A percentile compares a stretch with the other conserved stretches of the same genome.
Conservation (phyloP, 2,888 invertebrate genomes). For the Cosmorhoe ocellata region DNA sequence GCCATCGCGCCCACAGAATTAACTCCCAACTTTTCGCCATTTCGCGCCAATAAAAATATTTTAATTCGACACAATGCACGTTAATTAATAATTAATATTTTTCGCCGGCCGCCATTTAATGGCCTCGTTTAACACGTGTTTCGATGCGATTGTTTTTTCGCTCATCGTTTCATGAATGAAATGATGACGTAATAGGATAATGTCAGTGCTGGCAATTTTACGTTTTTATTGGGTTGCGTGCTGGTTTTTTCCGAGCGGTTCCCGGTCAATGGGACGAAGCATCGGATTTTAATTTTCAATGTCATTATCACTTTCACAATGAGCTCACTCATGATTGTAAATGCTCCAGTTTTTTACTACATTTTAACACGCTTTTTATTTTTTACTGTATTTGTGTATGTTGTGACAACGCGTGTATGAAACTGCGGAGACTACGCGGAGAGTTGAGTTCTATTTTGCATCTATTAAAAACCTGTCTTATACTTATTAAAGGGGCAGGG, state of each 20-base stretch:
- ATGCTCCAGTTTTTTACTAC: conserved; percentile 28
- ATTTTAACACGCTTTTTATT: conserved; percentile 25
- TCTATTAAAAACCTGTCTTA: conserved; percentile 34
- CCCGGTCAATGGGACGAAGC: conserved; percentile 77
- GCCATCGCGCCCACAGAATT: conserved; percentile 77
- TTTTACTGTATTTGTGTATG: conserved; percentile 2
- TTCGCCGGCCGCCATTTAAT: conserved; percentile 74
- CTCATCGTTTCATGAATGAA: conserved; percentile 78
- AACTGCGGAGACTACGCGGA: conserved; percentile 11
- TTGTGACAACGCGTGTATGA: conserved; percentile 3
- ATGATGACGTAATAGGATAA: conserved; percentile 82
- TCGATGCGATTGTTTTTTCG: conserved; percentile 76
- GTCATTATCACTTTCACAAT: conserved; percentile 81
- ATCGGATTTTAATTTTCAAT: conserved; percentile 80
- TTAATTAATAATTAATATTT: conserved; percentile 82
- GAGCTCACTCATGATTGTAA: conserved; percentile 51
- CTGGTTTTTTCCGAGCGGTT: conserved; percentile 69
- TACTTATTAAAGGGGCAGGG: conserved; percentile 30
- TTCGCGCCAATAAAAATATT: conserved; percentile 80
- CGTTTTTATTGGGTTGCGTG: conserved; percentile 78
- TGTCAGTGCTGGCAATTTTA: conserved; percentile 78
- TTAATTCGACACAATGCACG: conserved; percentile 71
- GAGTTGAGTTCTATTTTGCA: conserved; percentile 18
- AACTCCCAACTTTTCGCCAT: conserved; percentile 79
- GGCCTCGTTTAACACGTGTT: conserved; percentile 76